A percentile compares a stretch with the other conserved stretches of the same genome.
Conservation (phyloP, 2,797 vertebrate species). For the Gymnopithys bicolor region DNA sequence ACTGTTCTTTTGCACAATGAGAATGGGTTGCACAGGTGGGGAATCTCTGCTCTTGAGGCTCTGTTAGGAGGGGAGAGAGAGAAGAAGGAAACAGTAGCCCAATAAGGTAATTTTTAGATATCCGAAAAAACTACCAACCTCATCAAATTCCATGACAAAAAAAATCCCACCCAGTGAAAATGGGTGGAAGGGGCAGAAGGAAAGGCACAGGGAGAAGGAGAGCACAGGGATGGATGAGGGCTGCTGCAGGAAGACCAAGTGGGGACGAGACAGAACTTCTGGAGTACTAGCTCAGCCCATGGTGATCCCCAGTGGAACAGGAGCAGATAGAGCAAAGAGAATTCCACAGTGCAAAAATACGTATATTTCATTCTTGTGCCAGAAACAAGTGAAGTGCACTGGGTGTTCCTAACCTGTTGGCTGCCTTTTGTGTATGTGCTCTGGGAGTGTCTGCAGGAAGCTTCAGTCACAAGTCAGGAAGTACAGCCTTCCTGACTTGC, state of each 20-base stretch:
- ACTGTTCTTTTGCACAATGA: background rate
- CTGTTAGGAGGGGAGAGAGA: background rate
- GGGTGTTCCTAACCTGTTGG: background rate
- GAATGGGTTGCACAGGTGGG: background rate
- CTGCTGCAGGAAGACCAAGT: background rate
- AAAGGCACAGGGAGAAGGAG: background rate
- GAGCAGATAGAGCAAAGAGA: background rate
- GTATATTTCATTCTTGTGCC: background rate
- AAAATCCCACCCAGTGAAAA: background rate
- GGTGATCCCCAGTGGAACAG: background rate
- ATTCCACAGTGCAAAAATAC: background rate
- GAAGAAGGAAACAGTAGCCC: background rate
- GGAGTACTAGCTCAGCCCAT: background rate
- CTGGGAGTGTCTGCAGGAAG: conserved; percentile 1
- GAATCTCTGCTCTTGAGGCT: background rate
- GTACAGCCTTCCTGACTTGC: background rate
- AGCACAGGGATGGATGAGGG: fast-evolving
- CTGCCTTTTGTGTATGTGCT: background rate
- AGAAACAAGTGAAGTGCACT: background rate
- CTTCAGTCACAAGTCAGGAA: background rate
- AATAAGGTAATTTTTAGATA: background rate
- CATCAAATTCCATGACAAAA: background rate
- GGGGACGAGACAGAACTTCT: background rate
- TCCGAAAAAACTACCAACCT: background rate
- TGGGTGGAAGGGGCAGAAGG: background rate